Evolutionary conservation across 2,888 invertebrate species (phyloP).

Genomic region (Hetaerina titia): DNA sequence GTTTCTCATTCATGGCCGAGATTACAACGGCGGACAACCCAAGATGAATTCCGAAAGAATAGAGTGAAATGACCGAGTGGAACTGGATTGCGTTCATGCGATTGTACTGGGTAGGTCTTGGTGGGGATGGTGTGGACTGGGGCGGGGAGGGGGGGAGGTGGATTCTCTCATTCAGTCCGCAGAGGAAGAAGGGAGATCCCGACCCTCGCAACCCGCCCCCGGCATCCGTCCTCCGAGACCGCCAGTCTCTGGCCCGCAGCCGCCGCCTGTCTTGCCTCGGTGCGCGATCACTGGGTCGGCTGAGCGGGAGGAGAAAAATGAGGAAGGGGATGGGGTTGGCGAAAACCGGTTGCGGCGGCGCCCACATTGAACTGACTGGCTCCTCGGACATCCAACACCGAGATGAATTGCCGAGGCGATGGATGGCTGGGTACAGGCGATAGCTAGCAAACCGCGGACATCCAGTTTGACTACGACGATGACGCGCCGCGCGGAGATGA

Average conservation of each 20-base stretch:
- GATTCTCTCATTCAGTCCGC: not conserved
- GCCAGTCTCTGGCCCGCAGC: not conserved
- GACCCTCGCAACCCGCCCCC: not conserved
- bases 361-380: not conserved
- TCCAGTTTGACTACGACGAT: not conserved
- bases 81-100: not conserved
- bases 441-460: constrained; percentile 8
- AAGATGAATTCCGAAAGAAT: not conserved
- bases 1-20: not conserved
- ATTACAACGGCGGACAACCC: not conserved
- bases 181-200: not conserved
- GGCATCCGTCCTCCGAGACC: not conserved
- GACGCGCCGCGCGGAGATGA: not conserved
- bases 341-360: constrained; percentile 2
- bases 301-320: not conserved
- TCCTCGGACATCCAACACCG: not conserved
- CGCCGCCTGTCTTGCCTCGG: not conserved
- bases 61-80: not conserved
- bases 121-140: no score
- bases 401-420: constrained; percentile 9
- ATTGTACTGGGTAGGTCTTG: not conserved
- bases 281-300: not conserved
- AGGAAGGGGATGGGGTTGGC: not conserved
- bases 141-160: no score
- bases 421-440: constrained; percentile 19